Evolutionary conservation across 1,140 invertebrate species (phyloP).

Genomic region (Drosophila parabipectinata): DNA sequence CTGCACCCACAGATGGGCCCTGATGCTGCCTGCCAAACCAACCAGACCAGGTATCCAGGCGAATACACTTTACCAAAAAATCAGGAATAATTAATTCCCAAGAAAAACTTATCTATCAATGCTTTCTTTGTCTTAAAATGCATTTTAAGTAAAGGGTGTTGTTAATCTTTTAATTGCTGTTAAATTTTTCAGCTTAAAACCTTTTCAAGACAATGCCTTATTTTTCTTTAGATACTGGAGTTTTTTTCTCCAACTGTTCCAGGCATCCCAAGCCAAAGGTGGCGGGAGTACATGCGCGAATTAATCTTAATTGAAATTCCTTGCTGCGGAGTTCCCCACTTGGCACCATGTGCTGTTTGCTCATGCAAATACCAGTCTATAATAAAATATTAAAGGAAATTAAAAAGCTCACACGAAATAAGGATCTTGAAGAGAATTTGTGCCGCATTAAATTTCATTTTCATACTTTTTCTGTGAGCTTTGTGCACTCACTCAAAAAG

Average conservation of each 20-base stretch:
- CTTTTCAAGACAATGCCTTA: not conserved
- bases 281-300: constrained; percentile 68
- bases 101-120: not conserved
- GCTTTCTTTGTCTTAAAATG: not conserved
- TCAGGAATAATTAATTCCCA: not conserved
- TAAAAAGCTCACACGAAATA: constrained; percentile 58
- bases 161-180: no score
- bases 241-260: not conserved
- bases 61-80: not conserved
- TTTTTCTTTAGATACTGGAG: not conserved
- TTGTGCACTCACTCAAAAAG: constrained; percentile 12
- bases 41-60: constrained; percentile 10
- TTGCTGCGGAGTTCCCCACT: constrained; percentile 51
- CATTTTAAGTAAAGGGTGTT: not conserved
- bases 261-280: constrained; percentile 10
- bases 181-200: no score
- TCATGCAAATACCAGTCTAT: constrained; percentile 25
- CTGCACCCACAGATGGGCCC: constrained; percentile 21
- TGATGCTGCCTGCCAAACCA: constrained; percentile 29
- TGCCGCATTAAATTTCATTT: constrained; percentile 62
- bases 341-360: constrained; percentile 49
- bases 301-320: constrained; percentile 83
- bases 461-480: constrained; percentile 30
- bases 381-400: constrained; percentile 74
- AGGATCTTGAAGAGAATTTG: constrained; percentile 58